phyloP scores from a whole-genome alignment of 2,113 vertebrate species.

The Myotis davidii region DNA sequence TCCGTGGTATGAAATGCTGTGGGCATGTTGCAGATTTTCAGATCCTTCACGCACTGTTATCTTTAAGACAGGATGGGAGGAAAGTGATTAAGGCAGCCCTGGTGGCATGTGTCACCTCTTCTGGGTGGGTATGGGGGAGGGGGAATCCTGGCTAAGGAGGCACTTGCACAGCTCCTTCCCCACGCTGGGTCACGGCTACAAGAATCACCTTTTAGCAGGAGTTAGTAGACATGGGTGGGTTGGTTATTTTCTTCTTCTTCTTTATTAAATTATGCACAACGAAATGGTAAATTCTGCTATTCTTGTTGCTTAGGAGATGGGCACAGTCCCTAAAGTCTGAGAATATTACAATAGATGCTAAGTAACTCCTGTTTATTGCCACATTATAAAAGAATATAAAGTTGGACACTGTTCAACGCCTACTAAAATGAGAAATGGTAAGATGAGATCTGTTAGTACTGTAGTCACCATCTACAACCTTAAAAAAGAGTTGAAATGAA shows the following conservation, averaged over 20 bases:
- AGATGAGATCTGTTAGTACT: background rate
- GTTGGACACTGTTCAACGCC: background rate
- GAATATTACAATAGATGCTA: background rate
- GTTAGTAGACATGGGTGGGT: background rate
- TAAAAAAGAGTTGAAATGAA: background rate
- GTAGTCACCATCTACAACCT: background rate
- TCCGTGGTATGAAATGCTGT: background rate
- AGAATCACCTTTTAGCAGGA: background rate
- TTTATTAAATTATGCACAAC: background rate
- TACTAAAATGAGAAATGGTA: background rate
- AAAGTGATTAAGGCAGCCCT: background rate
- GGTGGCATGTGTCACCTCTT: background rate
- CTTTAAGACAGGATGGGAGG: background rate
- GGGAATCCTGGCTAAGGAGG: too few species aligned
- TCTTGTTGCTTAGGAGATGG: conserved; percentile 40
- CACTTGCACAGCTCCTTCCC: background rate
- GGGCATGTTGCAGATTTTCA: background rate
- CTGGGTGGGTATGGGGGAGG: background rate
- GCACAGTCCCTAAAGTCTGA: conserved; percentile 31
- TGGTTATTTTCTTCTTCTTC: background rate
- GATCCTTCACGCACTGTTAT: background rate
- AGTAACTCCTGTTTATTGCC: background rate
- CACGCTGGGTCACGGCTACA: background rate
- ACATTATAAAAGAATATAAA: background rate
- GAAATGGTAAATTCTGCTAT: conserved; percentile 6